phyloP scores from a whole-genome alignment of 2,888 invertebrate genomes.

The Pheosia gnoma region DNA sequence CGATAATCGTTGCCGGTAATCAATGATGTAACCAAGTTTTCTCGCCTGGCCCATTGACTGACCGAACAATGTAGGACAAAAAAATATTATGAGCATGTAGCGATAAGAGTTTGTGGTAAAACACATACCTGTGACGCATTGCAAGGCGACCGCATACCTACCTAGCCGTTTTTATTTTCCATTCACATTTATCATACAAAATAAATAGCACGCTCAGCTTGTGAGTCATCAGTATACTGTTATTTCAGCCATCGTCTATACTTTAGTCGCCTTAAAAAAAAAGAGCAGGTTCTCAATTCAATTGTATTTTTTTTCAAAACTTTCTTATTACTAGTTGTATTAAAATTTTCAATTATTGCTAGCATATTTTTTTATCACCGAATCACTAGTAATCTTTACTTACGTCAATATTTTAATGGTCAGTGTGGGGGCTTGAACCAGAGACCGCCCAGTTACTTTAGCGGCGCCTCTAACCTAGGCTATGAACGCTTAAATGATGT shows the following conservation, averaged over 20 bases:
- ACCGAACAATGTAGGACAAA: constrained; percentile 16
- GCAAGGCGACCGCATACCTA: constrained; percentile 14
- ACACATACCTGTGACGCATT: constrained; percentile 20
- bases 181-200: constrained; percentile 28
- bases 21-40: not conserved
- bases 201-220: constrained; percentile 19
- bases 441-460: too few species aligned
- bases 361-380: too few species aligned
- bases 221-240: constrained; percentile 19
- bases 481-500: too few species aligned
- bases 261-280: too few species aligned
- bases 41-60: constrained; percentile 13
- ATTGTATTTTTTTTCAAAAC: not conserved
- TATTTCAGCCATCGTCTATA: too few species aligned
- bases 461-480: too few species aligned
- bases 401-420: too few species aligned
- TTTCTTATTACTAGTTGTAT: too few species aligned
- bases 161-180: constrained; percentile 22
- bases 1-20: not conserved
- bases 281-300: too few species aligned
- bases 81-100: constrained; percentile 11
- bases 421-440: too few species aligned
- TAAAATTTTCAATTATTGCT: too few species aligned
- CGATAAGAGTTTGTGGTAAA: constrained; percentile 19
- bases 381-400: too few species aligned